Evolutionary conservation across 2,797 vertebrate genomes (phyloP).

Genomic region (Mycteria americana): DNA sequence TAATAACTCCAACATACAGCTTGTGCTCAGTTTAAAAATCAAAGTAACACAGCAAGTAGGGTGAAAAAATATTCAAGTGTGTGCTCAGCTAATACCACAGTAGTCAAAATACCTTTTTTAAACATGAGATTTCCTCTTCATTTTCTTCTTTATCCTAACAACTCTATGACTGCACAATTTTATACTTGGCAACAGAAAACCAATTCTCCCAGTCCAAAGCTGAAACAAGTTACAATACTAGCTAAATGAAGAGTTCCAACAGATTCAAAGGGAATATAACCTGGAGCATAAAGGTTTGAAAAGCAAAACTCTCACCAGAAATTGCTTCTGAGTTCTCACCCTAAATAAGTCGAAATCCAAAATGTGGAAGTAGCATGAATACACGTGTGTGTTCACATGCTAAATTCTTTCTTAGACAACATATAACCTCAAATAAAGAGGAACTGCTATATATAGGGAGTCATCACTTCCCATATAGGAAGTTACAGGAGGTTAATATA

Average conservation of each 20-base stretch:
- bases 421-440: not conserved
- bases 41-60: not conserved
- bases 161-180: not conserved
- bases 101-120: not conserved
- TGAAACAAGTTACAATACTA: not conserved
- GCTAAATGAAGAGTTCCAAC: not conserved
- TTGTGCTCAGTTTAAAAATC: not conserved
- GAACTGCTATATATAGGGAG: not conserved
- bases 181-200: not conserved
- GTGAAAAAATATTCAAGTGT: not conserved
- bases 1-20: not conserved
- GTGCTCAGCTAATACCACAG: not conserved
- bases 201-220: not conserved
- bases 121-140: not conserved
- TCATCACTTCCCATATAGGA: not conserved
- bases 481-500: not conserved
- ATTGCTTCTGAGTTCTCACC: not conserved
- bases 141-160: not conserved
- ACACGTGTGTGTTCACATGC: fast-evolving
- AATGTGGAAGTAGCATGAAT: not conserved
- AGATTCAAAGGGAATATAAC: not conserved
- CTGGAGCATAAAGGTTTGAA: not conserved
- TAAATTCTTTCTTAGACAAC: not conserved
- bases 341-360: not conserved
- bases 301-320: not conserved